Evolutionary conservation across 2,888 invertebrate species (phyloP), one percentile per base, ranked within the genome.

Genomic region (Stenichneumon culpator): DNA sequence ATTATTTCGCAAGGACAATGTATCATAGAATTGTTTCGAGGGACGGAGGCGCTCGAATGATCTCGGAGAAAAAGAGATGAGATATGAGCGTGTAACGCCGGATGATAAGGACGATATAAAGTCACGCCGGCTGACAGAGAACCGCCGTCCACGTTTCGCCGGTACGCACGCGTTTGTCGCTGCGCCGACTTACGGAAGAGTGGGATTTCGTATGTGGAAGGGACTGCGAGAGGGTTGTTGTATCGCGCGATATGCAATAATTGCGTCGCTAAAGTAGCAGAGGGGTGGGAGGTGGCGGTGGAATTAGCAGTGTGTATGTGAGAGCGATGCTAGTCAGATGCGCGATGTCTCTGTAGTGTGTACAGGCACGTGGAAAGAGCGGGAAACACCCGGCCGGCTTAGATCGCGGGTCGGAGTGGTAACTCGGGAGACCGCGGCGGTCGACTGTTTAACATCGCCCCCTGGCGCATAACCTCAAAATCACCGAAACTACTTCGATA

Each of bases 321-420:
- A 9, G 65, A 28, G 52, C 39, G 67, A 63, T 63, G 16, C 28
- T 32, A 19, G 67, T 44, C 22, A 19, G 67, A 67, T 67, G 77
- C 77, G 77, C 77, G 52, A 77, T n/a, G 77, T 77, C 25, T 7
- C 28, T 19, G n/a, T 54, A 6, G 28, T 19, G 25, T 52, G 22
- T 7, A 65, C 5, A 77, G 39, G 54, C 74, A 79, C 79, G 79
- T 79, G 82, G 70, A 82, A 82, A 83, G 79, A 79, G 86, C 86
- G 83, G 87, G 86, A 86, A 86, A 84, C 79, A 69, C 52, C 44
- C 68, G 67, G 78, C 82, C 81, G 86, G 83, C 82, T 79, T 39
- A 19, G 36, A 52, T 57, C 63, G 22, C 60, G 57, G 25, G 39
- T 47, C 63, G 16, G 16, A 36, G 7, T 65, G 65, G 19, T 67